Base-by-base conservation (phyloP, 1,140 invertebrate genomes). In the Phthorimaea operculella region DNA sequence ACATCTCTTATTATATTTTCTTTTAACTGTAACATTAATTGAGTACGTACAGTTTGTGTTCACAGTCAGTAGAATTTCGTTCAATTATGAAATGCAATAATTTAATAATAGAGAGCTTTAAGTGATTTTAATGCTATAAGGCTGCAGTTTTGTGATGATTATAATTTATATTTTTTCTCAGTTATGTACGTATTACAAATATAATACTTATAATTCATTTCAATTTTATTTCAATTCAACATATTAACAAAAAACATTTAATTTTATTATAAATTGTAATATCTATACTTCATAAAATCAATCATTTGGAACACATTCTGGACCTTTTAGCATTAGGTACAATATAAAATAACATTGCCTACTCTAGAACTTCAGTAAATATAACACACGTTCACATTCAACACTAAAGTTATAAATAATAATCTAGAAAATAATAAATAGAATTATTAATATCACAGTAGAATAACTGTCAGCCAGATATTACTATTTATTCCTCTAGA, bases 371-470 rank as follows among this genome's bases (percentile, higher is more conserved):
- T 72, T 77, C 65, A 70, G 66, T 78, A 76, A 73, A 71, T 78
- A 74, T 74, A 79, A 79, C 66, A 74, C 65, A 68, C 66, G 51
- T 58, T 68, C 72, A 72, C 71, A 67, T 75, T 71, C 70, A 76
- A 78, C 72, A 69, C 74, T 70, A 66, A 63, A 68, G 55, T 62
- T 66, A 76, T 74, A 79, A 81, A 76, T 73, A 76, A 79, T 78
- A 78, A 72, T 76, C 74, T 80, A 76, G 66, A 77, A 73, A 72
- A 70, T 72, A 76, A 79, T 78, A 82, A 82, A 80, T 80, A 83
- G 62, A 74, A 79, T 79, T 80, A 80, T 80, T 67, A 83, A 85
- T 83, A 85, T 85, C 81, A 85, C 81, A 85, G 74, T 82, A 83
- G 77, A 79, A 69, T 68, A 79, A 79, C 76, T 79, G 78, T 73